These are phyloP conservation scores for Rhopalosiphum padi DNA, from an alignment of 1,140 invertebrate genomes.

Conservation along the genomic window DNA sequence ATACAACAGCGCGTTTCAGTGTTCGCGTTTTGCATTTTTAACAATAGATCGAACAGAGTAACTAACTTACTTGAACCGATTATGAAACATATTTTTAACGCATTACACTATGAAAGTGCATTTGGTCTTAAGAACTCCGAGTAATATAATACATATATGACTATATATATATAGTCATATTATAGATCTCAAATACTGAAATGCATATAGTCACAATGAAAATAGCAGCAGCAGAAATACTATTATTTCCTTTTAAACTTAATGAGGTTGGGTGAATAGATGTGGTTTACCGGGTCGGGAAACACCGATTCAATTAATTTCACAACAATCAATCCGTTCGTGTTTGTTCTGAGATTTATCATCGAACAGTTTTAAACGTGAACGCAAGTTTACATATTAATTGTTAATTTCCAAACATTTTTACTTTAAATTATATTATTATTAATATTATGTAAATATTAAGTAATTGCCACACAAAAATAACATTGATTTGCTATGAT, in stretches of 20 bases:
- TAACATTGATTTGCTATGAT: not conserved
- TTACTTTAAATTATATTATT: not conserved
- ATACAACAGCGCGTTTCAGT: not conserved
- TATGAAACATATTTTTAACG: not conserved
- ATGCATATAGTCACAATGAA: not conserved
- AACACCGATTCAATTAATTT: not conserved
- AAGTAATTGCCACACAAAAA: not conserved
- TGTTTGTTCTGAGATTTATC: not conserved
- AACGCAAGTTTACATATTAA: not conserved
- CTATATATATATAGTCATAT: not conserved
- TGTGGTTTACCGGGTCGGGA: not conserved
- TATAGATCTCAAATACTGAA: not conserved
- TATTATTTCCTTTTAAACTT: constrained; percentile 31
- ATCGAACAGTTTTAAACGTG: not conserved
- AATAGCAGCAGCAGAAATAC: not conserved
- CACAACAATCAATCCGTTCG: not conserved
- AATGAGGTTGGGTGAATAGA: not conserved
- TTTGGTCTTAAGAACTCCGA: constrained; percentile 4
- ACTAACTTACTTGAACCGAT: not conserved
- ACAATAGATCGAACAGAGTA: not conserved
- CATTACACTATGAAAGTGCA: not conserved
- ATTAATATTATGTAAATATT: not conserved
- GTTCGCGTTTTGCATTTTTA: not conserved
- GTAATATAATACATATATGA: not conserved
- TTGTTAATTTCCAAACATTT: not conserved